These are phyloP conservation scores for Petrolisthes cinctipes DNA, from an alignment of 2,888 invertebrate genomes.

Conservation along the genomic window DNA sequence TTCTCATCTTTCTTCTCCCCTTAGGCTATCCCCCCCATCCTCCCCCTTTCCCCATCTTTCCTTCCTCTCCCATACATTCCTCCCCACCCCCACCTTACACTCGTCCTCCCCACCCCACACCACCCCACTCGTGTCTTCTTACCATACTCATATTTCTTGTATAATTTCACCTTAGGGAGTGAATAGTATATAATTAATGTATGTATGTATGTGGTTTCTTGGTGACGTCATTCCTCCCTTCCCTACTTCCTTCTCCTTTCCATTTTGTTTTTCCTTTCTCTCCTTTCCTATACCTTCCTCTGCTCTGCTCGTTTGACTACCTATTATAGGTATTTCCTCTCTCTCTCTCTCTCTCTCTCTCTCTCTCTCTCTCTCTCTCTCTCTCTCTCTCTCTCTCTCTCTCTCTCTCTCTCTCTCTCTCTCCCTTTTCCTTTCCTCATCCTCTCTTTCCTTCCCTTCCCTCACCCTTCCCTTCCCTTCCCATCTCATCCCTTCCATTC, in stretches of 20 bases:
- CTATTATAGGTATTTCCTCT: neutral
- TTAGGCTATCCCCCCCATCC: neutral
- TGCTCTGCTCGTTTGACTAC: neutral
- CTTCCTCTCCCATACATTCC: neutral
- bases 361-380: neutral
- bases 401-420: neutral
- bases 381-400: neutral
- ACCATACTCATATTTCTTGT: neutral
- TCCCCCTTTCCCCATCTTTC: neutral
- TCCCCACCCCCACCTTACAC: neutral
- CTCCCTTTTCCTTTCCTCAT: neutral
- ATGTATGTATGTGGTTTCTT: neutral
- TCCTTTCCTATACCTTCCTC: neutral
- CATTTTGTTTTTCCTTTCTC: neutral
- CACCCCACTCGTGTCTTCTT: neutral
- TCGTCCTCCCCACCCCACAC: neutral
- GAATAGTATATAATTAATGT: neutral
- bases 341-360: neutral
- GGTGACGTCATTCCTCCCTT: neutral
- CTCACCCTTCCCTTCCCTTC: neutral
- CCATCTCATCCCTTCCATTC: neutral
- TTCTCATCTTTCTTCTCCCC: neutral
- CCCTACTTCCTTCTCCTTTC: neutral
- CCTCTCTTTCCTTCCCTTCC: neutral
- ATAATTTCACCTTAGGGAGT: neutral